phyloP scores from a whole-genome alignment of 2,113 vertebrate species.

The Pandion haliaetus region DNA sequence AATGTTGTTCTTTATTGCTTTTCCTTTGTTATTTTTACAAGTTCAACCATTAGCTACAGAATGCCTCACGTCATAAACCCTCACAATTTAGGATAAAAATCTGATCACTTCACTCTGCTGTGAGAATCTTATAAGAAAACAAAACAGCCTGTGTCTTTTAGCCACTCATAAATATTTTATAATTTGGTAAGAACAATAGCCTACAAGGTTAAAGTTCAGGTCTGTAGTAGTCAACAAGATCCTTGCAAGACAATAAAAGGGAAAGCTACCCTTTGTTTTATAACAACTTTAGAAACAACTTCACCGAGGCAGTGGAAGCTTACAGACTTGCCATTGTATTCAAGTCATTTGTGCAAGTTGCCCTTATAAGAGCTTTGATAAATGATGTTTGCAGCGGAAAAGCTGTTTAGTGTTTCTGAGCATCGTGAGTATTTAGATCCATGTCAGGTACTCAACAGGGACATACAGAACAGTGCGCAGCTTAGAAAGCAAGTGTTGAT shows the following conservation, averaged over 20 bases:
- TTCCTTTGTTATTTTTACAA: conserved; percentile 24
- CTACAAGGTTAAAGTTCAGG: conserved; percentile 52
- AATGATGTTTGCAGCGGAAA: neutral
- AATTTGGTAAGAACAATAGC: conserved; percentile 53
- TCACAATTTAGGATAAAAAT: neutral
- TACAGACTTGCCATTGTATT: conserved; percentile 20
- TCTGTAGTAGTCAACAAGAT: conserved; percentile 15
- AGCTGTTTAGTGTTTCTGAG: neutral
- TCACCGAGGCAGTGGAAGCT: neutral
- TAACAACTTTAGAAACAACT: conserved; percentile 41
- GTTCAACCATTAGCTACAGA: conserved; percentile 1
- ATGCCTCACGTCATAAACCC: conserved; percentile 17
- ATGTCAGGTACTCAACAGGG: neutral
- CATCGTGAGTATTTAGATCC: neutral
- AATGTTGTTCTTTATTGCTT: neutral
- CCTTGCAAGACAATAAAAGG: conserved; percentile 41
- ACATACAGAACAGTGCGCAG: accelerated
- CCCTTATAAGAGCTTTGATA: conserved; percentile 34
- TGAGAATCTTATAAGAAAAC: conserved; percentile 24
- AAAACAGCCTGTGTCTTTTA: conserved; percentile 24
- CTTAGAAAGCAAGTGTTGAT: neutral
- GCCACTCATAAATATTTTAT: conserved; percentile 62
- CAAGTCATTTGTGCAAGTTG: neutral
- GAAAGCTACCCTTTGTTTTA: conserved; percentile 55
- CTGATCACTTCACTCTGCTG: neutral